Conservation (phyloP, 2,797 vertebrate genomes). For the Pelodytes ibericus region DNA sequence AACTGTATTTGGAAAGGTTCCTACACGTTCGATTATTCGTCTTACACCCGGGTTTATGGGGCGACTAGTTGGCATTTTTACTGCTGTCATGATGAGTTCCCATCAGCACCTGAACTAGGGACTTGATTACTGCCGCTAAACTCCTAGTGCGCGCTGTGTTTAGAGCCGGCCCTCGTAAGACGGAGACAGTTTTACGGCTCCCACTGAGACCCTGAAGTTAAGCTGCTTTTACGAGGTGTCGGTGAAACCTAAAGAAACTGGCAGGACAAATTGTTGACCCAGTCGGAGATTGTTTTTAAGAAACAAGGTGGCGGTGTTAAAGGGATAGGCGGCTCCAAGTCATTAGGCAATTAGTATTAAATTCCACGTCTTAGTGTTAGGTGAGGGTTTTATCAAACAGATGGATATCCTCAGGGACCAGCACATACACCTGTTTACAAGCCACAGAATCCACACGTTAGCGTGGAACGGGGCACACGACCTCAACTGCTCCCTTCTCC, state of each 20-base stretch:
- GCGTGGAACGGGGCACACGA: background rate
- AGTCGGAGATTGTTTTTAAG: slow-evolving; percentile 35
- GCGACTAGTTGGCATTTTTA: background rate
- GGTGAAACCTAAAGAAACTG: slow-evolving; percentile 27
- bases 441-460: background rate
- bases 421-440: background rate
- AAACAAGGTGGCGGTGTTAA: background rate
- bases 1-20: background rate
- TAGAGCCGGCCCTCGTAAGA: background rate
- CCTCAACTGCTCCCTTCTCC: background rate
- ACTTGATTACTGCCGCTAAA: background rate
- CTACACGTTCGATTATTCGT: background rate
- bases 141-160: background rate
- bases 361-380: too few relatives aligned
- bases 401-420: background rate
- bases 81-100: background rate
- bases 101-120: slow-evolving; percentile 15
- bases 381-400: background rate
- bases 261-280: slow-evolving; percentile 52
- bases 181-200: slow-evolving; percentile 36
- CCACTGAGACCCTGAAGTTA: slow-evolving; percentile 35
- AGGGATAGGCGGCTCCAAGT: background rate
- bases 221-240: slow-evolving; percentile 42
- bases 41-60: slow-evolving; percentile 10
- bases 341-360: background rate